Conservation (phyloP, 2,888 invertebrate species). For the Ceriagrion tenellum region DNA sequence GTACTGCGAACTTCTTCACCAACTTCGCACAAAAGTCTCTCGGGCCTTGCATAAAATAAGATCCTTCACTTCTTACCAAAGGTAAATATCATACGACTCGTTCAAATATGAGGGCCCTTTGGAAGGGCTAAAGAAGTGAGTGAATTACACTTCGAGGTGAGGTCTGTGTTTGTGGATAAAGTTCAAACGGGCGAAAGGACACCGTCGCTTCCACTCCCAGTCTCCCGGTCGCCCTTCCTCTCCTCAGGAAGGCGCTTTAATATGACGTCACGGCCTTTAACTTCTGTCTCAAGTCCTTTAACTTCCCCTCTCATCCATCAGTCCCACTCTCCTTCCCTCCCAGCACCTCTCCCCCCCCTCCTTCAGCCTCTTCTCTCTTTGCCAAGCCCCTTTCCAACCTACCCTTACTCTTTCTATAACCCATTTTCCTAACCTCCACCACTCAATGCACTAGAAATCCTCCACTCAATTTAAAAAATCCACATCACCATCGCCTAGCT, state of each 20-base stretch:
- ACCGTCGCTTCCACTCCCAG: neutral
- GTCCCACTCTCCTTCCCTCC: neutral
- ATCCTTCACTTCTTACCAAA: neutral
- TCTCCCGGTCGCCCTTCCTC: neutral
- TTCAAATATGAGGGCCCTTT: neutral
- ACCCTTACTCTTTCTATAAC: neutral
- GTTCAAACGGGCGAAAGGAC: conserved; percentile 6
- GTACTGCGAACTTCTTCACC: neutral
- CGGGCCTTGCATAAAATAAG: neutral
- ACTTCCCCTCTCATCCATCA: neutral
- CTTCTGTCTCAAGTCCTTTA: neutral
- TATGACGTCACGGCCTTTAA: neutral
- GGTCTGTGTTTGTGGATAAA: neutral
- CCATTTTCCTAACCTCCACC: neutral
- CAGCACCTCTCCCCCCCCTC: neutral
- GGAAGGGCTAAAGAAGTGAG: neutral
- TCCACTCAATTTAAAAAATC: no score
- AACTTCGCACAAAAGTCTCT: neutral
- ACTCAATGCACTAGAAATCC: neutral
- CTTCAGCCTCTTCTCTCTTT: neutral
- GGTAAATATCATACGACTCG: neutral
- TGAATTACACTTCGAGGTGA: conserved; percentile 14
- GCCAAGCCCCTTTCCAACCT: neutral
- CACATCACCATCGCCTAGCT: no score
- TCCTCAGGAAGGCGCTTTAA: neutral